Percentiles rank a stretch among this genome's conserved stretches.
phyloP scores from a whole-genome alignment of 1,140 invertebrate genomes.

The Aporrectodea caliginosa region DNA sequence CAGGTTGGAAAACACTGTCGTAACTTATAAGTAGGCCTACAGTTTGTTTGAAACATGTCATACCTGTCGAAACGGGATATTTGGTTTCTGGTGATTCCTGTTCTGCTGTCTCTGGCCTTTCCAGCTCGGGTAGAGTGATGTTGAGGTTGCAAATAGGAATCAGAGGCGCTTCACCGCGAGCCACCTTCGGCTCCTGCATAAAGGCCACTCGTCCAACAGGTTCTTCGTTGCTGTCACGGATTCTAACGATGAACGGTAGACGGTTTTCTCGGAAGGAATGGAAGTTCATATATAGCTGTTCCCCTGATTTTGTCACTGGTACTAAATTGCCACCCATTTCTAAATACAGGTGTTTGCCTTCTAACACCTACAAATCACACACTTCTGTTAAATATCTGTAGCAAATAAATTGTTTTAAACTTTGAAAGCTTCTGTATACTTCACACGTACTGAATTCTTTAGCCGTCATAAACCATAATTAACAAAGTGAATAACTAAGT shows the following conservation, averaged over 20 bases:
- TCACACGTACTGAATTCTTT: no score
- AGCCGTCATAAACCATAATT: no score
- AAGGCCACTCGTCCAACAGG: slow-evolving; percentile 90
- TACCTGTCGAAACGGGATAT: not conserved
- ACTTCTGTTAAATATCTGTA: no score
- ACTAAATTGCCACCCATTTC: slow-evolving; percentile 97
- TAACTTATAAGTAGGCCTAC: no score
- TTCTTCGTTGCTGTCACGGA: slow-evolving; percentile 87
- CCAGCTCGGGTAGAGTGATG: slow-evolving; percentile 74
- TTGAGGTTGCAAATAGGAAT: slow-evolving; percentile 94
- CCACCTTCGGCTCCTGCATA: slow-evolving; percentile 87
- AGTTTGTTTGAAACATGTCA: no score
- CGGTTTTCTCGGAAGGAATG: slow-evolving; percentile 95
- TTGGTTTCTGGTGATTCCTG: not conserved
- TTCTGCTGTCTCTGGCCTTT: not conserved
- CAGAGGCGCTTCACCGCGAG: slow-evolving; percentile 85
- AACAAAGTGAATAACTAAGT: no score
- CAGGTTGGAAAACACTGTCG: no score
- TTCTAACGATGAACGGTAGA: slow-evolving; percentile 85
- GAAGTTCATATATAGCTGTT: slow-evolving; percentile 91
- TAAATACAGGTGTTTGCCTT: slow-evolving; percentile 91
- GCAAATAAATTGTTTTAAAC: no score
- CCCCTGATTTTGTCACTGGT: slow-evolving; percentile 96
- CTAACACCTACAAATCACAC: slow-evolving; percentile 79
- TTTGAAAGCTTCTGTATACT: no score